Evolutionary conservation across 92 coral and sea anemone genomes (phyloP).

Genomic region (Palythoa caribaeorum): DNA sequence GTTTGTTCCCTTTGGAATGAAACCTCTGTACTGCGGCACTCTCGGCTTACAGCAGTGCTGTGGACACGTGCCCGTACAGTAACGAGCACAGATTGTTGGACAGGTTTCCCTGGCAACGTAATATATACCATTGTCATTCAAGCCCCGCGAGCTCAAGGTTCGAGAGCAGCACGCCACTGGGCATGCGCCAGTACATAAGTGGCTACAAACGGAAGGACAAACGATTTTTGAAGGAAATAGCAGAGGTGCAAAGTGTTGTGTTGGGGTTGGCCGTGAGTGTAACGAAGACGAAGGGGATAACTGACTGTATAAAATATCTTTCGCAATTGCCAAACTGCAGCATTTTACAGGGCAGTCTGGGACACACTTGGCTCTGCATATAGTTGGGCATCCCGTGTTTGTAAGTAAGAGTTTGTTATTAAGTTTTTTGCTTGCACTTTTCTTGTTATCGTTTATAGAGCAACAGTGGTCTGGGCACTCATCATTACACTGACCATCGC

Average conservation of each 20-base stretch:
- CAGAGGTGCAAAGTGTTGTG: not conserved
- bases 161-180: conserved; percentile 69
- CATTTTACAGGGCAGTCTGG: conserved; percentile 83
- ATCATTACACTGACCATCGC: conserved; percentile 63
- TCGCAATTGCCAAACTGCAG: conserved; percentile 43
- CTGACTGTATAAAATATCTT: not conserved
- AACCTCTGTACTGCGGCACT: not conserved
- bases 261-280: conserved; percentile 32
- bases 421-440: not conserved
- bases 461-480: conserved; percentile 81
- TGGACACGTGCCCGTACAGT: conserved; percentile 53
- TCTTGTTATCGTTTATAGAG: not conserved
- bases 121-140: not conserved
- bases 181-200: conserved; percentile 63
- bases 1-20: not conserved
- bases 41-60: conserved; percentile 44
- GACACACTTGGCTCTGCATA: conserved; percentile 61
- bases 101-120: conserved; percentile 38
- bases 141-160: conserved; percentile 1
- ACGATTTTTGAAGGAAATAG: not conserved
- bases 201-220: conserved; percentile 63
- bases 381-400: conserved; percentile 51
- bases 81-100: conserved; percentile 31
- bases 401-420: not conserved
- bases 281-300: not conserved